phyloP scores from a whole-genome alignment of 2,113 vertebrate species.

The Sigmodon hispidus region DNA sequence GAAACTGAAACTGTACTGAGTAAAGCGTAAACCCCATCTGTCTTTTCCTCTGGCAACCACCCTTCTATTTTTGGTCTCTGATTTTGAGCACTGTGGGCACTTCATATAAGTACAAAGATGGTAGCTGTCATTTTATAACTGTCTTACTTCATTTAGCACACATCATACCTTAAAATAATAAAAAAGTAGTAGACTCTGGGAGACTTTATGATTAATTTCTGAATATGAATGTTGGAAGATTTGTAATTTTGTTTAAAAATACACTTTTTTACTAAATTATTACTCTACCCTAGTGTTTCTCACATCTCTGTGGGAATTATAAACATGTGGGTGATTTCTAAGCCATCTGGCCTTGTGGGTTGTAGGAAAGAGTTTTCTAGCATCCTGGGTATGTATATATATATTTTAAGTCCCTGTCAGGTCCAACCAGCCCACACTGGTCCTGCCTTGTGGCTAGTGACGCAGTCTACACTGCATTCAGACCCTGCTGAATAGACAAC shows the following conservation, averaged over 20 bases:
- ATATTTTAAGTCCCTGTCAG: background rate
- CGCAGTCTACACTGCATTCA: background rate
- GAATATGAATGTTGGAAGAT: background rate
- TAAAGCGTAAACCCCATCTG: background rate
- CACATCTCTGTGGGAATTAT: background rate
- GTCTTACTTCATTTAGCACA: background rate
- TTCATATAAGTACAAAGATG: background rate
- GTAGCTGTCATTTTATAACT: background rate
- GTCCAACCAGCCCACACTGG: background rate
- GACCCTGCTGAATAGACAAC: rapidly evolving
- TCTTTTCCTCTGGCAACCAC: background rate
- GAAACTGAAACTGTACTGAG: background rate
- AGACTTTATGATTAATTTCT: background rate
- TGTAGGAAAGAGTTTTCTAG: background rate
- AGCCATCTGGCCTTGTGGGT: background rate
- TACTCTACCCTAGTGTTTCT: background rate
- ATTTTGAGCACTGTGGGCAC: background rate
- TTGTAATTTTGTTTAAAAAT: constrained; percentile 27
- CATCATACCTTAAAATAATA: background rate
- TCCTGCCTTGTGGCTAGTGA: rapidly evolving
- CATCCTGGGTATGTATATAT: background rate
- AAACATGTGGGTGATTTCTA: background rate
- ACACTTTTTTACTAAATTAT: background rate
- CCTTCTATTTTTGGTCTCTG: background rate
- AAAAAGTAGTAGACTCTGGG: background rate